Evolutionary conservation across 1,140 invertebrate genomes (phyloP).

Genomic region (Melitaea cinxia): DNA sequence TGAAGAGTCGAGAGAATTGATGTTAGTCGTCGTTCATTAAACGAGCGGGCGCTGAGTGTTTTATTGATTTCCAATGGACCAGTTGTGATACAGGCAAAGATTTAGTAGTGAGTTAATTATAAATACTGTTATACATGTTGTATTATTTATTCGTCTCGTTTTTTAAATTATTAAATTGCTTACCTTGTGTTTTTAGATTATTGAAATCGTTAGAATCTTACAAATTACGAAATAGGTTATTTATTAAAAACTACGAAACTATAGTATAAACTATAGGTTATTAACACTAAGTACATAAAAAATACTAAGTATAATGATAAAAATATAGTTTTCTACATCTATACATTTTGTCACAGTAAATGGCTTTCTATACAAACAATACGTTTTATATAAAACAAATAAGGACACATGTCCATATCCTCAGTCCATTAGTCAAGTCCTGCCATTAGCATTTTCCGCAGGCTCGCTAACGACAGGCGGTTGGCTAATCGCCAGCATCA

Average conservation of each 20-base stretch:
- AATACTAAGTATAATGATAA: too few species aligned
- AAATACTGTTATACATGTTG: neutral
- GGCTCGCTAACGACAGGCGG: conserved; percentile 19
- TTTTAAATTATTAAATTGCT: too few species aligned
- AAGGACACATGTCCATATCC: conserved; percentile 15
- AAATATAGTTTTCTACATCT: too few species aligned
- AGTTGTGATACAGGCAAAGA: neutral
- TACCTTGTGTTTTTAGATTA: too few species aligned
- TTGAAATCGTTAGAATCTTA: too few species aligned
- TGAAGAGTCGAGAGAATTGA: conserved; percentile 61
- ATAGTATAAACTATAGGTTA: too few species aligned
- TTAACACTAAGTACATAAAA: too few species aligned
- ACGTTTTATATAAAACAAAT: neutral
- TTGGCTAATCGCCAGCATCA: conserved; percentile 31
- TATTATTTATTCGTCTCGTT: neutral
- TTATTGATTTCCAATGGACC: conserved; percentile 53
- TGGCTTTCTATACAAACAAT: too few species aligned
- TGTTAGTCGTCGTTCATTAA: conserved; percentile 65
- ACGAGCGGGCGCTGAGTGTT: conserved; percentile 49
- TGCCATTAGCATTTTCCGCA: conserved; percentile 25
- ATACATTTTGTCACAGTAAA: too few species aligned
- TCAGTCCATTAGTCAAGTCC: conserved; percentile 13
- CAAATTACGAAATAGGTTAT: too few species aligned
- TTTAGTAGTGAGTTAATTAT: neutral
- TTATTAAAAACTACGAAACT: too few species aligned